Evolutionary conservation across 2,888 invertebrate genomes (phyloP), one percentile per base, ranked within the genome.

Genomic region (Augochlorella aurata): DNA sequence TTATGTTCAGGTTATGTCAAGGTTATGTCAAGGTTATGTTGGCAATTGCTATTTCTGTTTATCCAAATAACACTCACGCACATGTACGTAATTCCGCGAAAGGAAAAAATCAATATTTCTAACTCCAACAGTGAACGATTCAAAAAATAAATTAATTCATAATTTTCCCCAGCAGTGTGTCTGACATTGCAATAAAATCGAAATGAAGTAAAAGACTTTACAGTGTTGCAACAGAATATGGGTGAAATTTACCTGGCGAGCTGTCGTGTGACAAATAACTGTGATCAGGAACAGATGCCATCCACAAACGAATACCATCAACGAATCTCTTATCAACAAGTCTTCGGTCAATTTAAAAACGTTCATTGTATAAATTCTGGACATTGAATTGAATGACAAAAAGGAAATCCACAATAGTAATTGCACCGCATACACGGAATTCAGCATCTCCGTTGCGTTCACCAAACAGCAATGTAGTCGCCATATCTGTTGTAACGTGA

Each of bases 291-390:
- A 66, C 7, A 91, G 79, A 79, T 87, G 86, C 21, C 78, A 77
- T 5, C 80, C 50, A 47, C 87, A 88, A 8, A 85, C 78, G 9
- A 84, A 74, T 1, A 83, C 87, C 44, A 90, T 50, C 65, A 91
- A 50, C 0, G 73, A 66, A 66, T 90, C 90, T 9, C 89, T 84
- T 14, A 85, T 47, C 63, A 68, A 79, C 1, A 76, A 44, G 7
- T 67, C 47, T 14, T 67, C 49, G 16, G 87, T 12, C 9, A 81
- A 38, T n/a, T 70, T 54, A 47, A 45, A 49, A 50, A 80, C 84
- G 52, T 86, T 88, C 16, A 90, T 79, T 1, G 84, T 83, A 78
- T 91, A 90, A 21, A 91, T 87, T 12, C 90, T 85, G 8, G 90
- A 90, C 7, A 89, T 71, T 8, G 83, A 82, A 49, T 90, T 90